Conservation (phyloP, 2,113 vertebrate genomes). For the Tapirus terrestris region DNA sequence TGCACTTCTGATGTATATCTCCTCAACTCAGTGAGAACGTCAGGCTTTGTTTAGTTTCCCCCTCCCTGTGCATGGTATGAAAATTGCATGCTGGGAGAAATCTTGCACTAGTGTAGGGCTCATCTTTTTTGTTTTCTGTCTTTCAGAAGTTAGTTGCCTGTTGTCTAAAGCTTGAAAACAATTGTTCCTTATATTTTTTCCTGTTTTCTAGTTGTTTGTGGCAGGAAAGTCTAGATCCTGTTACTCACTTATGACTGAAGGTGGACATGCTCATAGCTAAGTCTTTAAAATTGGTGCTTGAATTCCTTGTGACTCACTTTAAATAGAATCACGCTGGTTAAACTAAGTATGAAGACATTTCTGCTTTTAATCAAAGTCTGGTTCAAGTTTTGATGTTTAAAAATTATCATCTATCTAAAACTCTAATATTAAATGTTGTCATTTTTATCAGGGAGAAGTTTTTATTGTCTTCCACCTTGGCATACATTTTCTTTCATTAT, state of each 20-base stretch:
- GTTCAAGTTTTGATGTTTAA: constrained; percentile 28
- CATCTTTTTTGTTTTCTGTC: not conserved
- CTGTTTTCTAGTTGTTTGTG: not conserved
- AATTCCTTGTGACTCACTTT: not conserved
- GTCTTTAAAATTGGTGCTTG: not conserved
- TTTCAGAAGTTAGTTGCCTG: not conserved
- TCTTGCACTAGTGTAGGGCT: not conserved
- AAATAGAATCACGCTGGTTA: not conserved
- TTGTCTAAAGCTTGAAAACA: not conserved
- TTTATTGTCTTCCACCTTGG: constrained; percentile 20
- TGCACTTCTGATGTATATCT: not conserved
- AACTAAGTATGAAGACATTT: not conserved
- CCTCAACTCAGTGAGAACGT: not conserved
- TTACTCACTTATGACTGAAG: not conserved
- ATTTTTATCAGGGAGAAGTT: not conserved
- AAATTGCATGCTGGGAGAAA: not conserved
- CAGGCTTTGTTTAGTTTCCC: not conserved
- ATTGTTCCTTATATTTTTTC: not conserved
- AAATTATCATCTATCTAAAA: not conserved
- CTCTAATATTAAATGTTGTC: not conserved
- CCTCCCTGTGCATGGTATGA: not conserved
- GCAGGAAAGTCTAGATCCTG: not conserved
- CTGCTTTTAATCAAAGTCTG: not conserved
- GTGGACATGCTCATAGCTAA: not conserved
- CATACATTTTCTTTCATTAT: constrained; percentile 38